Percentiles rank a stretch among this genome's conserved stretches.
phyloP scores from a whole-genome alignment of 2,113 vertebrate species.

The Otus sunia region DNA sequence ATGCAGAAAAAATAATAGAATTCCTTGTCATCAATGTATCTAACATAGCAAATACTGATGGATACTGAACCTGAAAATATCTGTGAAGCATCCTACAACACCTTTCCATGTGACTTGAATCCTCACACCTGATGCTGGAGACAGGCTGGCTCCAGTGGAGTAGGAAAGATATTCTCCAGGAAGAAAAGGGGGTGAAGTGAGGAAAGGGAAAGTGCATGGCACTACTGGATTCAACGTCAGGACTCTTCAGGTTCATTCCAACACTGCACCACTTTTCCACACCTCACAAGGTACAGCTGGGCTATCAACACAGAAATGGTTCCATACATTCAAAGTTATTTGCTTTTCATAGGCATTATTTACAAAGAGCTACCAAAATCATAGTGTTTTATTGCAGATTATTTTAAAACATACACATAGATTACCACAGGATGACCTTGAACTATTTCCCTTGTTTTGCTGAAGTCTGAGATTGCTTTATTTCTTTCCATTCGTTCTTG shows the following conservation, averaged over 20 bases:
- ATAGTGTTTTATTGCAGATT: neutral
- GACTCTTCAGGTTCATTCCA: neutral
- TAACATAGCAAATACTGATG: neutral
- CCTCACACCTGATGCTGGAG: neutral
- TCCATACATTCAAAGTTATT: neutral
- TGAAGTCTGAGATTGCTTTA: neutral
- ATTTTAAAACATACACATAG: neutral
- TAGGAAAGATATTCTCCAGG: neutral
- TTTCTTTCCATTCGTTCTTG: neutral
- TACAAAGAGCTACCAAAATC: neutral
- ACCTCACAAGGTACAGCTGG: neutral
- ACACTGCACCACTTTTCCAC: neutral
- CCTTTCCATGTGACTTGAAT: neutral
- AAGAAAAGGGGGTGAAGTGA: neutral
- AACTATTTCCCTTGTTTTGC: neutral
- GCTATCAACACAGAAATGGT: neutral
- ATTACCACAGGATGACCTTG: neutral
- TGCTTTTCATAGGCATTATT: neutral
- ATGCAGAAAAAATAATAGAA: neutral
- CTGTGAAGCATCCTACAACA: neutral
- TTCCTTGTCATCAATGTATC: neutral
- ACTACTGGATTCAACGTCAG: fast-evolving
- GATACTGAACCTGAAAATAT: neutral
- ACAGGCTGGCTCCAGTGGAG: neutral
- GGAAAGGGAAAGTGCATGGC: neutral